phyloP scores from a whole-genome alignment of 37 sponge, comb jelly and placozoan species.

The Tethya wilhelma region DNA sequence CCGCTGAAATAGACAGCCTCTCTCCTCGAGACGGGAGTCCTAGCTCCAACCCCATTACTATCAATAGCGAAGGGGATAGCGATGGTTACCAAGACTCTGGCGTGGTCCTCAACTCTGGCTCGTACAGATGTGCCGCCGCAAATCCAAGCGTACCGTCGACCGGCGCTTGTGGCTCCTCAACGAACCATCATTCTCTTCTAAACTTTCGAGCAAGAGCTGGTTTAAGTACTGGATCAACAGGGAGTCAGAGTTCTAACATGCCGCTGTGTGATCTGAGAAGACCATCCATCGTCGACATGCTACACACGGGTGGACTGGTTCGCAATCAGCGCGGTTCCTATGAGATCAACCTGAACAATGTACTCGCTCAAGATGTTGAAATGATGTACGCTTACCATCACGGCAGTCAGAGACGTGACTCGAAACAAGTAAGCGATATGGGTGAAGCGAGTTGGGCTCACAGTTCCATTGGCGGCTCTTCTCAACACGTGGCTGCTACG shows the following conservation, averaged over 20 bases:
- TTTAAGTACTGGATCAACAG: too few relatives aligned
- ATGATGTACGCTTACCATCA: conserved; percentile 14
- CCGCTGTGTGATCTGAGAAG: conserved; percentile 26
- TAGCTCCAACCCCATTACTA: too few relatives aligned
- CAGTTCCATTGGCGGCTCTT: background rate
- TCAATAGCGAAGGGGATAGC: background rate
- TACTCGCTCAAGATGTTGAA: conserved; percentile 29
- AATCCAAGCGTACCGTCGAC: background rate
- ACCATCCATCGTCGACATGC: conserved; percentile 51
- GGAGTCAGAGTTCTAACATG: background rate
- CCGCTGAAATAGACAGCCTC: too few relatives aligned
- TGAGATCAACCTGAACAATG: conserved; percentile 37
- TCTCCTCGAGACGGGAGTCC: too few relatives aligned
- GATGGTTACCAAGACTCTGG: conserved; percentile 19
- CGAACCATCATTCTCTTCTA: background rate
- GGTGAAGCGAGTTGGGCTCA: conserved; percentile 1
- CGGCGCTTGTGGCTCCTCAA: background rate
- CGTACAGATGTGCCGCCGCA: background rate
- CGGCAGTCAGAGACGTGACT: background rate
- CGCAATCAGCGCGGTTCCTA: conserved; percentile 19
- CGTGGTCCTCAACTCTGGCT: conserved; percentile 4
- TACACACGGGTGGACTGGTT: conserved; percentile 25
- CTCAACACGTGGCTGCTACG: background rate
- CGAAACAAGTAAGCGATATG: background rate
- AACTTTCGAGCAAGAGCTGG: background rate